These are phyloP conservation scores for Hedychridium roseum DNA, from an alignment of 2,888 invertebrate genomes.

Conservation along the genomic window DNA sequence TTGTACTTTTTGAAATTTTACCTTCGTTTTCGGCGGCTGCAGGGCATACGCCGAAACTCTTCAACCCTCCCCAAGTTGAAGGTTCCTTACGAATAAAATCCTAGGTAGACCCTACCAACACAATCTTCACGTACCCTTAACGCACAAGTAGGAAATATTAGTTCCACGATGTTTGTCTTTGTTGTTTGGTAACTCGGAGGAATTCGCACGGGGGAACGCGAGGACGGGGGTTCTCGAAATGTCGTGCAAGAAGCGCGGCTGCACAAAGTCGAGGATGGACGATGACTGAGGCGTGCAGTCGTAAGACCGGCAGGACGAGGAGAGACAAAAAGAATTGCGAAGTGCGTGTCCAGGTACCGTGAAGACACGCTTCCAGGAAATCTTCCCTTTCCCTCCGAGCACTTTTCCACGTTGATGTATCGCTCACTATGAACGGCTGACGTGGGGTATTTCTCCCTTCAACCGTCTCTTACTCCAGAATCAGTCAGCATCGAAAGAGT, in stretches of 20 bases:
- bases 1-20: no score
- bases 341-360: slow-evolving; percentile 57
- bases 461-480: no score
- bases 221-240: no score
- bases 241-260: slow-evolving; percentile 35
- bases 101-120: no score
- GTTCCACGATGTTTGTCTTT: slow-evolving; percentile 37
- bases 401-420: no score
- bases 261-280: slow-evolving; percentile 42
- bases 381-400: slow-evolving; percentile 50
- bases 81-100: not conserved
- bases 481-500: no score
- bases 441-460: no score
- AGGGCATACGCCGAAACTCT: not conserved
- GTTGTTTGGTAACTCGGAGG: no score
- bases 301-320: slow-evolving; percentile 33
- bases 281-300: slow-evolving; percentile 33
- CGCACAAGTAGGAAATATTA: slow-evolving; percentile 35
- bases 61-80: not conserved
- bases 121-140: slow-evolving; percentile 40
- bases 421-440: no score
- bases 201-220: no score
- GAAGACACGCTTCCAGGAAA: slow-evolving; percentile 62
- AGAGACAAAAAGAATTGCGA: slow-evolving; percentile 58
- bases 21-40: slow-evolving; percentile 10